phyloP scores from a whole-genome alignment of 2,888 invertebrate species.

The Endomychus coccineus region DNA sequence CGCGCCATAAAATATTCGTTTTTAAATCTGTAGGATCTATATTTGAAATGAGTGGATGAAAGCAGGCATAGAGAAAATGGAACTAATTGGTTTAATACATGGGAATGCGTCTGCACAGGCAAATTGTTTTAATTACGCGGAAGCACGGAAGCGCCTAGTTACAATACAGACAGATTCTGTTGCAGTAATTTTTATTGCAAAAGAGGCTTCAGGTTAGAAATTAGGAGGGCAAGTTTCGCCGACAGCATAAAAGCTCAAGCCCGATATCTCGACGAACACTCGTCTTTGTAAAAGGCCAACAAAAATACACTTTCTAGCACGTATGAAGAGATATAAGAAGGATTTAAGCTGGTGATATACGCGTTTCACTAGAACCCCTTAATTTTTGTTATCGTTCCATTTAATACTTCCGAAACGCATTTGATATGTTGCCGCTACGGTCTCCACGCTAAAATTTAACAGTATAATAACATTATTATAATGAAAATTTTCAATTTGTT shows the following conservation, averaged over 20 bases:
- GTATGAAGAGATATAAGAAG: slow-evolving; percentile 1
- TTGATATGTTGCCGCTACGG: too few relatives aligned
- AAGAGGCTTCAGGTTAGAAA: background rate
- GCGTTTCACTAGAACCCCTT: background rate
- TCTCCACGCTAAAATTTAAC: too few relatives aligned
- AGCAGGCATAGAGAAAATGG: too few relatives aligned
- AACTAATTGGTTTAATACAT: background rate
- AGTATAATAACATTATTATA: too few relatives aligned
- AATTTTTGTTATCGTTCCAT: slow-evolving; percentile 1
- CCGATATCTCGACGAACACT: background rate
- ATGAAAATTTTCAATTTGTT: too few relatives aligned
- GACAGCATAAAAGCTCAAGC: background rate
- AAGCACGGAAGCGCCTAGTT: background rate
- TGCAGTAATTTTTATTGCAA: background rate
- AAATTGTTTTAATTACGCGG: background rate
- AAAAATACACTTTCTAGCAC: slow-evolving; percentile 1
- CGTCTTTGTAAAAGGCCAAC: background rate
- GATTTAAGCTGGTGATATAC: background rate
- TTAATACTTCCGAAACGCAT: too few relatives aligned
- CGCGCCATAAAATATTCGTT: too few relatives aligned
- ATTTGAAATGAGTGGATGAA: too few relatives aligned
- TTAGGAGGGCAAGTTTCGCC: slow-evolving; percentile 1
- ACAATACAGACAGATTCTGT: slow-evolving; percentile 1
- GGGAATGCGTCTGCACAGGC: background rate
- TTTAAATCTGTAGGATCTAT: too few relatives aligned